Base-by-base conservation (phyloP, 2,113 vertebrate genomes). In the Tetraodon nigroviridis region DNA sequence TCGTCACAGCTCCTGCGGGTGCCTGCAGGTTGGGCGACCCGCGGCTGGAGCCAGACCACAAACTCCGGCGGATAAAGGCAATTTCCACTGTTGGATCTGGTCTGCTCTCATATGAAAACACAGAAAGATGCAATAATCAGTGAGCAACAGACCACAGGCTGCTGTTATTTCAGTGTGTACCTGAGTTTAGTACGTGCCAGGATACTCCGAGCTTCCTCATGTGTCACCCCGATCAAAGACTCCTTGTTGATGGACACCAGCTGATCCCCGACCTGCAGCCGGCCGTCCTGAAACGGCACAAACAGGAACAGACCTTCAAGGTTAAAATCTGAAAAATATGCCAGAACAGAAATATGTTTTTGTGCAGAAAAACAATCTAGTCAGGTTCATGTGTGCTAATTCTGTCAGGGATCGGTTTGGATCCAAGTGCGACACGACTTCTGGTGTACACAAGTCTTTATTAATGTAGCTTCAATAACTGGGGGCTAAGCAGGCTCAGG, bases 161-260 rank as follows among this genome's bases (percentile, higher is more conserved):
- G 11, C 32, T 37, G 7, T 11, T 37, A 37, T 12, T 12, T 20
- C 21, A 1, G 11, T 2, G 3, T 50, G 49, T 87, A 98, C 95
- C 94, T 94, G 69, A 89, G 84, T 16, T 91, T 94, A 76, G 90
- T 90, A 67, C 88, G 89, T 7, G 78, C 89, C 71, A 99, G 85
- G 79, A 97, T 89, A 76, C 81, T 90, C 84, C 90, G 88, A 21
- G 95, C 95, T 79, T 98, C 94, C 83, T 98, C 95, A 32, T 93
- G 90, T 22, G 94, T 95, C 55, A 94, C 90, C 6, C 95, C 95
- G 51, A 96, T 92, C 87, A 98, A 80, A 7, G 95, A 95, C 79
- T 98, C 95, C 67, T 93, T 94, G 86, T 98, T 96, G 73, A 98
- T 84, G 55, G 94, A 96, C 52, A 98, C 90, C 42, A 98, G 91